Conservation (phyloP, 2,797 vertebrate species). For the Manis crassicaudata region DNA sequence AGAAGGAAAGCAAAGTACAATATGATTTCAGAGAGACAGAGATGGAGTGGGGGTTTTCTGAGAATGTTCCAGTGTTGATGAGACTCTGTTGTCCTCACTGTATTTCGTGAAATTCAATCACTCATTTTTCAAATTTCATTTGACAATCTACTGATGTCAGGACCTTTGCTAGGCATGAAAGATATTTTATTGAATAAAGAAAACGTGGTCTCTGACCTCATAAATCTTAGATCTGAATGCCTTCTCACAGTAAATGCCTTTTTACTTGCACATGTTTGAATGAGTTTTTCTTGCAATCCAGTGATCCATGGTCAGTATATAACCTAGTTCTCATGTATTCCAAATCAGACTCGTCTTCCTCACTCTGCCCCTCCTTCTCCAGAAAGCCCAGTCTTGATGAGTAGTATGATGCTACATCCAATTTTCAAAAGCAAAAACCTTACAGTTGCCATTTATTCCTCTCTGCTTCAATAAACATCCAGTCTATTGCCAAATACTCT, state of each 20-base stretch:
- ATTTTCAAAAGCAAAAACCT: neutral
- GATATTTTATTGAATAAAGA: neutral
- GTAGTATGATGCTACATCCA: neutral
- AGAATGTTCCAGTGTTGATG: neutral
- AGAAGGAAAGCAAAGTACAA: neutral
- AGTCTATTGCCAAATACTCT: neutral
- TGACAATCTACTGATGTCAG: neutral
- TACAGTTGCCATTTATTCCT: neutral
- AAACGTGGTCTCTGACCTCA: neutral
- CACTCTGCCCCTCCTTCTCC: neutral
- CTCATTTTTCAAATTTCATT: neutral
- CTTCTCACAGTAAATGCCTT: neutral
- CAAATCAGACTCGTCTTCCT: neutral
- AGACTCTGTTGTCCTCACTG: neutral
- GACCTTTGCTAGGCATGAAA: neutral
- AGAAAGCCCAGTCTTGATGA: neutral
- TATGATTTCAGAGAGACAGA: neutral
- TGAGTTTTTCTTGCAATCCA: neutral
- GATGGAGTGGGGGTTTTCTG: neutral
- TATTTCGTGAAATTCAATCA: neutral
- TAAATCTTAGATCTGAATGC: neutral
- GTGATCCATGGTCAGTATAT: neutral
- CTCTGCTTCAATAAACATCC: neutral
- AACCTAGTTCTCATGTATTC: neutral
- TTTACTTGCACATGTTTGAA: neutral